Evolutionary conservation across 2,888 invertebrate species (phyloP), one percentile per base, ranked within the genome.

Genomic region (Muschampia plurimacula): DNA sequence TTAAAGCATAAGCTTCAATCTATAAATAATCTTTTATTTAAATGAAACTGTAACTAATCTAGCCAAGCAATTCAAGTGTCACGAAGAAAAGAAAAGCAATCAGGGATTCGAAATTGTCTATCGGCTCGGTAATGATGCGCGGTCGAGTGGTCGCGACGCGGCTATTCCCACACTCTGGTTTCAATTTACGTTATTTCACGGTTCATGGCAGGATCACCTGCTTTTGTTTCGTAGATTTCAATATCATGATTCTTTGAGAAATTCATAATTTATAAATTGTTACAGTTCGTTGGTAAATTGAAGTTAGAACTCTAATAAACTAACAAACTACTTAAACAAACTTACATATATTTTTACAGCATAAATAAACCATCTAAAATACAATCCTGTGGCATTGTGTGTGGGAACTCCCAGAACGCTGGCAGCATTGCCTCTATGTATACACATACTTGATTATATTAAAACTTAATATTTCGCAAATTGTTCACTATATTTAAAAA

Each of bases 111-210:
- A 49, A 60, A 66, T 66, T 7, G 36, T 57, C 22, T 32, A 41
- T 9, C 60, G 59, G 2, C 59, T 28, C 28, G 8, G 49, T 68
- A 68, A 44, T 46, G 68, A 36, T 3, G 28, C 28, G 36, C 46
- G 36, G 60, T 36, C 36, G 60, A 39, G 55, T 12, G 60, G 36
- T 10, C 46, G 57, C n/a, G n/a, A 7, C 10, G 55, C 44, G 10
- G n/a, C 49, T 28, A 60, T 68, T 68, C 68, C 68, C 68, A 68
- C 68, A 60, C 67, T 68, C 60, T n/a, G 67, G 55, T 32, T 59
- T 39, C 49, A 7, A 69, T 69, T 49, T 12, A 69, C 68, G 49
- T 69, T 49, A 69, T 69, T 69, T 69, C 68, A 69, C 68, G 68
- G 15, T 69, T n/a, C 68, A 39, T 12, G 68, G 62, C 57, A 36